Evolutionary conservation across 92 coral and sea anemone genomes (phyloP).

Genomic region (Meandrina meandrites): DNA sequence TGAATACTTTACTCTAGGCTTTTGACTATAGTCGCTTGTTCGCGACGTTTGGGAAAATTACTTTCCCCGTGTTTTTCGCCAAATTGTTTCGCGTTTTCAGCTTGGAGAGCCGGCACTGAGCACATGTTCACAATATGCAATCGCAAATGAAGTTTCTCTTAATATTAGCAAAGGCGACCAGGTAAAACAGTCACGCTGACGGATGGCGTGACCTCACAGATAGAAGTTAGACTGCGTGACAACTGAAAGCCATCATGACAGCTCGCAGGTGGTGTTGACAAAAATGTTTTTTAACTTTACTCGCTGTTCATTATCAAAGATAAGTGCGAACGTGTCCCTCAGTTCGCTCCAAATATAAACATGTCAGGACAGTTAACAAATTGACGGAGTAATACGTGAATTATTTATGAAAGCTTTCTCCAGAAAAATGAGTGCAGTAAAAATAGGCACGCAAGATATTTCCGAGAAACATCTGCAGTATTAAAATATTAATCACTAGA

Average conservation of each 20-base stretch:
- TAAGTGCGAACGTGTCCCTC: neutral
- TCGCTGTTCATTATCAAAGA: neutral
- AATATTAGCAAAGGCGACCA: neutral
- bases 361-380: neutral
- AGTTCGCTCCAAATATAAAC: neutral
- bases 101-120: no score
- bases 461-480: neutral
- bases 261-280: neutral
- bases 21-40: no score
- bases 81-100: no score
- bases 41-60: no score
- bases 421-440: slow-evolving; percentile 4
- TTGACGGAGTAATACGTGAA: neutral
- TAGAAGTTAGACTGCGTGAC: neutral
- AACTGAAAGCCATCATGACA: neutral
- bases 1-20: neutral
- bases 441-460: neutral
- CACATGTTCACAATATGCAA: no score
- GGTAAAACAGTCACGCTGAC: neutral
- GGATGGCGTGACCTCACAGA: neutral
- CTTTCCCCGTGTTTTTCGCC: no score
- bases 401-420: neutral
- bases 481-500: neutral
- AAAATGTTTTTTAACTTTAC: neutral
- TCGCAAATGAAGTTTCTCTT: no score